phyloP scores from a whole-genome alignment of 1,140 invertebrate genomes.

The Drosophila arizonae region DNA sequence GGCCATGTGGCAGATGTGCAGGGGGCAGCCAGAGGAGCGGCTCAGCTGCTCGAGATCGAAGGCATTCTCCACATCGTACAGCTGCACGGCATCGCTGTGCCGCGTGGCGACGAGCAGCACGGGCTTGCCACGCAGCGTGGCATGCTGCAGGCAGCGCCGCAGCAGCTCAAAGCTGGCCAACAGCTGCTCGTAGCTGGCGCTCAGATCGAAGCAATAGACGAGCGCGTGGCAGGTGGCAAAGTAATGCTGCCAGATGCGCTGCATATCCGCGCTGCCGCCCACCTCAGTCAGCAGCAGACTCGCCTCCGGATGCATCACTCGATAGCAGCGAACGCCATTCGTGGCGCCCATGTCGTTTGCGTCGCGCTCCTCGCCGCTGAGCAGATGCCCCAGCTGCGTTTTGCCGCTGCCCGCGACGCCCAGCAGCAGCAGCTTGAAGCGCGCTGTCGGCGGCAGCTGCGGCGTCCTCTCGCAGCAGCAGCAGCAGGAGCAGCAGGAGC shows the following conservation, averaged over 20 bases:
- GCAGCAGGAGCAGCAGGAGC: conserved; percentile 32
- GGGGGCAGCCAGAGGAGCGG: conserved; percentile 38
- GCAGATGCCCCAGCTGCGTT: conserved; percentile 63
- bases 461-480: background rate
- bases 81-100: conserved; percentile 60
- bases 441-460: background rate
- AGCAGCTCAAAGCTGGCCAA: conserved; percentile 47
- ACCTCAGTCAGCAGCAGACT: conserved; percentile 61
- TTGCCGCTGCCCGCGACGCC: conserved; percentile 67
- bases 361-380: conserved; percentile 30
- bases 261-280: conserved; percentile 72
- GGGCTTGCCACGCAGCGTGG: conserved; percentile 58
- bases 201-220: conserved; percentile 71
- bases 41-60: conserved; percentile 61
- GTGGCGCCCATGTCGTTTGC: conserved; percentile 50
- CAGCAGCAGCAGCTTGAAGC: conserved; percentile 67
- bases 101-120: conserved; percentile 63
- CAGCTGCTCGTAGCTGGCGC: conserved; percentile 31
- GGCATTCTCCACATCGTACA: conserved; percentile 74
- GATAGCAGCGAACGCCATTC: conserved; percentile 69
- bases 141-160: conserved; percentile 41
- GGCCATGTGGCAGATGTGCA: conserved; percentile 57
- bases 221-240: conserved; percentile 61
- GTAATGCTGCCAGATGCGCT: conserved; percentile 75
- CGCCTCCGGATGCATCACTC: background rate